Evolutionary conservation across 2,888 invertebrate genomes (phyloP), one percentile per base, ranked within the genome.

Genomic region (Agrotis puta): DNA sequence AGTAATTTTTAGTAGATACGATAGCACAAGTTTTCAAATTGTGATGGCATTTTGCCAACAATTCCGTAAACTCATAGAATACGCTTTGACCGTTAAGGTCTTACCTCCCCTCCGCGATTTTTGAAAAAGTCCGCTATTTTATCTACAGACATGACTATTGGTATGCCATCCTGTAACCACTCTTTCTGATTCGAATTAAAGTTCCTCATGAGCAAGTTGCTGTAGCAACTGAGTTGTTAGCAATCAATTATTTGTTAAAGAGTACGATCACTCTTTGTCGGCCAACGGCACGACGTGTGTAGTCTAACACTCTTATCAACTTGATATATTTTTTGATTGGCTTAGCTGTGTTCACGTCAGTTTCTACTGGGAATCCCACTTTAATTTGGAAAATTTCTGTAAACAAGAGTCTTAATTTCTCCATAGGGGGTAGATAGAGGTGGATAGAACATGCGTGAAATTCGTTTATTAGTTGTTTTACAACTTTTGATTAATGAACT

Each of bases 261-360:
- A 24, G 39, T 47, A 18, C 45, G 1, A 33, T 33, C 16, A 20
- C 7, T 45, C 4, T 24, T 63, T 63, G 63, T 43, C 43, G 33
- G 33, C 3, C 33, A 33, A 20, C 20, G 33, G n/a, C 18, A 18
- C 45, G 14, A 33, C 45, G 47, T 51, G 1, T 56, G 56, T 20
- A 24, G 20, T 33, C 65, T 24, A 45, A 7, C 20, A 33, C 2
- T 68, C 33, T 74, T 59, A 67, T 58, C 51, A 73, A 43, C 11
- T 48, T 45, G 9, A 67, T 70, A 65, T 39, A 45, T 18, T 39
- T 71, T 74, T 27, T n/a, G 63, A 56, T 71, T 33, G 33, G 54
- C 45, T 48, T 59, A 68, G 24, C 43, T 14, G 11, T 20, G 2
- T 56, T 39, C 18, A 24, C 54, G 68, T 59, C 48, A 68, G 43